Conservation (phyloP, 2,797 vertebrate genomes). For the Gallinago stenura region DNA sequence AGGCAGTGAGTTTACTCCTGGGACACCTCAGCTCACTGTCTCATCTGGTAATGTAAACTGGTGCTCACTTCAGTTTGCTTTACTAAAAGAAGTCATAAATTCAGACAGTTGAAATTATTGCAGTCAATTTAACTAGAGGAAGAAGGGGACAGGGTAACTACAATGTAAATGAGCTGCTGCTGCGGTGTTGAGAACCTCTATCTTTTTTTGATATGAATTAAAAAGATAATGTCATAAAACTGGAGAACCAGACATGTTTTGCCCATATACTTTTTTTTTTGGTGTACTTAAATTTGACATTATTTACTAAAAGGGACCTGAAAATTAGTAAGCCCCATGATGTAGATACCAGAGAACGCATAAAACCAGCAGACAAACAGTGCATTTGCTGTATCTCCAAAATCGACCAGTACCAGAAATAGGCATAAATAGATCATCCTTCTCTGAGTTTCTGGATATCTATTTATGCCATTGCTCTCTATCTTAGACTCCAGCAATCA, state of each 20-base stretch:
- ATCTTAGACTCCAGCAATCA: background rate
- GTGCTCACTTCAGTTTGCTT: background rate
- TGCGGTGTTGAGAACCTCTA: background rate
- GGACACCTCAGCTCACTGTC: background rate
- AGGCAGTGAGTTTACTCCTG: background rate
- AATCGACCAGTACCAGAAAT: background rate
- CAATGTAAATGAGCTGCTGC: background rate
- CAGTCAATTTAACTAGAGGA: background rate
- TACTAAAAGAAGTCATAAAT: background rate
- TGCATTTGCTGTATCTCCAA: background rate
- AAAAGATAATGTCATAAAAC: background rate
- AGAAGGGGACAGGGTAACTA: background rate
- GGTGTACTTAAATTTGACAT: background rate
- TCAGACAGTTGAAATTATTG: background rate
- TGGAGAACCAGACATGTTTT: background rate
- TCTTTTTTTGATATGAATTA: background rate
- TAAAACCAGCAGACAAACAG: background rate
- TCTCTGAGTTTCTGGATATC: background rate
- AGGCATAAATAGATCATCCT: background rate
- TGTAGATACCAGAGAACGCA: background rate
- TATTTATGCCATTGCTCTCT: background rate
- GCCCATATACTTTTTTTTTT: background rate
- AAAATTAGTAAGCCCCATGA: background rate
- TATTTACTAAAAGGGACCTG: background rate
- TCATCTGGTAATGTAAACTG: background rate